phyloP scores from a whole-genome alignment of 2,888 invertebrate species.

The Amblyjoppa fuscipennis region DNA sequence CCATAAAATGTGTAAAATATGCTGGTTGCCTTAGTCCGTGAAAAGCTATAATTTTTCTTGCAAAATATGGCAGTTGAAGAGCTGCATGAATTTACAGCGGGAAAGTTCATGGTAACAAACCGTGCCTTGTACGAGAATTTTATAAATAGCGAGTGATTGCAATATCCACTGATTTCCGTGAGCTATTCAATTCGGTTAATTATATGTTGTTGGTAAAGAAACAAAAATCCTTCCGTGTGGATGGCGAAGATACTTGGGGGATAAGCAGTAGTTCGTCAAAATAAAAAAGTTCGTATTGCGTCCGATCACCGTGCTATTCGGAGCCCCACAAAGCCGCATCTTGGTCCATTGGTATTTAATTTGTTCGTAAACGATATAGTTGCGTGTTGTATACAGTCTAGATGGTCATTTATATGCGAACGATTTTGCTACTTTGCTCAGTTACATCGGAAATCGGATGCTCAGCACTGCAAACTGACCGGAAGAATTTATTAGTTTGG shows the following conservation, averaged over 20 bases:
- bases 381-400: neutral
- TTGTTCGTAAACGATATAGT: neutral
- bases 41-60: neutral
- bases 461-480: neutral
- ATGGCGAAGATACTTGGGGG: neutral
- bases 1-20: no score
- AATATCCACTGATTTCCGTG: slow-evolving; percentile 13
- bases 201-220: neutral
- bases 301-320: neutral
- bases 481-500: neutral
- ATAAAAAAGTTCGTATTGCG: neutral
- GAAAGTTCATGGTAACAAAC: neutral
- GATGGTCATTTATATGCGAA: slow-evolving; percentile 9
- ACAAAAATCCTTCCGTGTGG: neutral
- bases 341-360: neutral
- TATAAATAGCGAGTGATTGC: neutral
- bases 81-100: no score
- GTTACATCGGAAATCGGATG: neutral
- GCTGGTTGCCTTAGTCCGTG: neutral
- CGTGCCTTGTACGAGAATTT: neutral
- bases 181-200: slow-evolving; percentile 14
- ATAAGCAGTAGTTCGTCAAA: neutral
- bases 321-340: no score
- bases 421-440: neutral
- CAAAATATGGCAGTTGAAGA: no score